Evolutionary conservation across 2,113 vertebrate genomes (phyloP), one percentile per base, ranked within the genome.

Genomic region (Onychorhynchus coronatus): DNA sequence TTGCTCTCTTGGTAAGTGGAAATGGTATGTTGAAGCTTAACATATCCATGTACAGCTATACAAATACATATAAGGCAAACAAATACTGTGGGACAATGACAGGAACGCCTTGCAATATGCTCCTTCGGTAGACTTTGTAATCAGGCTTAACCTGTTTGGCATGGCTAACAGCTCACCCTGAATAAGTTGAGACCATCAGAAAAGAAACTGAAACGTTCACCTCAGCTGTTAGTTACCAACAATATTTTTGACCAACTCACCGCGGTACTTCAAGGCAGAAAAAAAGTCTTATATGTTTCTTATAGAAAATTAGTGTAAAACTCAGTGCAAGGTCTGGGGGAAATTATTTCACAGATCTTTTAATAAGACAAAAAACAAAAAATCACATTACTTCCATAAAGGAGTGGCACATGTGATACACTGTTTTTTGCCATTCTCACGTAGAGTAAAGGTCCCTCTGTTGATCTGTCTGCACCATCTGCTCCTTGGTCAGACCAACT

Each of bases 401-500:
- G 39, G 31, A 83, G 17, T 5, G 10, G 61, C 19, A 35, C 0
- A 1, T 31, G 5, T 35, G 39, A 61, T 20, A 18, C 2, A 28
- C 47, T 71, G 25, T 15, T 70, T 55, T 20, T 44, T 80, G 56
- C 25, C 33, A 24, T n/a, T 16, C 47, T 31, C 47, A 22, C 22
- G 12, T 8, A n/a, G n/a, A n/a, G n/a, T n/a, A n/a, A n/a, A n/a
- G n/a, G n/a, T n/a, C n/a, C 47, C 16, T 33, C 58, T 23, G 4
- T 63, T 42, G 17, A n/a, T 39, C 5, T 7, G 3, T 8, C 16
- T 7, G 35, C 56, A 1, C 30, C 1, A 3, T 3, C 56, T 8
- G 5, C 31, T 27, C 19, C 23, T 25, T 20, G 52, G 19, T 30
- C 39, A 30, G 58, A 30, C 53, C 8, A 18, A 28, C 37, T 11